These are phyloP conservation scores for Ceyx erithaca DNA, from an alignment of 2,797 vertebrate genomes.

Conservation along the genomic window DNA sequence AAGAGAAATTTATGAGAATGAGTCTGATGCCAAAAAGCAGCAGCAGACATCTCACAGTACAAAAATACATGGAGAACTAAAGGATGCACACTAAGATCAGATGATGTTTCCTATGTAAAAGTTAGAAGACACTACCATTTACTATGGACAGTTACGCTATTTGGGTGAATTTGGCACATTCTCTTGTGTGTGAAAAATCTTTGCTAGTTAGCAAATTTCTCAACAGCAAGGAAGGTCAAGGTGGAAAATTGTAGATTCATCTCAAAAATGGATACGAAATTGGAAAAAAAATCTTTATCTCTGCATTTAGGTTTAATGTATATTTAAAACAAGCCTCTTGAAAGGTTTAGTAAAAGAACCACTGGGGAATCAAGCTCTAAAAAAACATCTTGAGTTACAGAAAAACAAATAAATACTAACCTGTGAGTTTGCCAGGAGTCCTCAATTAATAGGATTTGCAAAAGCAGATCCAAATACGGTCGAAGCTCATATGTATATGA, in stretches of 20 bases:
- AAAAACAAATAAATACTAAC: constrained; percentile 72
- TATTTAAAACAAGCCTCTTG: not conserved
- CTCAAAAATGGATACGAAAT: not conserved
- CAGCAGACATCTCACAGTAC: not conserved
- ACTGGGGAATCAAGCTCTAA: not conserved
- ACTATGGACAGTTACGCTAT: not conserved
- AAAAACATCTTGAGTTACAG: not conserved
- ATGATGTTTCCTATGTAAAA: not conserved
- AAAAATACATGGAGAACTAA: not conserved
- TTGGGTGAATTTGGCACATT: not conserved
- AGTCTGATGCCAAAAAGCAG: not conserved
- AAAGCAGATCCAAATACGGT: constrained; percentile 97
- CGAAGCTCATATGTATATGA: constrained; percentile 98
- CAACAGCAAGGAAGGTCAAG: not conserved
- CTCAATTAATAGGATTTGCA: constrained; percentile 97
- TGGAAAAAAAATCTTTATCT: not conserved
- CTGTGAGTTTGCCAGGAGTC: constrained; percentile 99
- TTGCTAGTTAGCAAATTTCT: not conserved
- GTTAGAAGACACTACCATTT: not conserved
- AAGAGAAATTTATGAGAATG: not conserved
- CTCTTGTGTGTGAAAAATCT: not conserved
- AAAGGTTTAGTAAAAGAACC: not conserved
- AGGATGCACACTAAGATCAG: not conserved
- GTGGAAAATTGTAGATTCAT: not conserved
- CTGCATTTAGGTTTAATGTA: not conserved